Base-by-base conservation (phyloP, 2,888 invertebrate species). In the Leptinotarsa peninsularis region DNA sequence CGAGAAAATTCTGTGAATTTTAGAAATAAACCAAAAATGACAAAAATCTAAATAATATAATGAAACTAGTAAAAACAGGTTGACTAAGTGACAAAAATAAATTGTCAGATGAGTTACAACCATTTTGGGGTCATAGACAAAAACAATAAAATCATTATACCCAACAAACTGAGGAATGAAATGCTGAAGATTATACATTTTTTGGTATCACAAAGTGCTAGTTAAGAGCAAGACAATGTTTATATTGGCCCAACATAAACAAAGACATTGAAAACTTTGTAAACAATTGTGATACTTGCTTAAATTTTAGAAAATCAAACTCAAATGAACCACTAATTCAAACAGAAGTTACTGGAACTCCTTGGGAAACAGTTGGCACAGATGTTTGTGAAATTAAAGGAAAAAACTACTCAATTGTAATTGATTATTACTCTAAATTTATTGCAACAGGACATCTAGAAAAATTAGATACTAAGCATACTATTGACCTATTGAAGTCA, bases 381-480 rank as follows among this genome's bases (percentile, higher is more conserved):
- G 49, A 67, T 50, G 23, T 67, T 67, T 67, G 49, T 67, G 23
- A 14, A 50, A 50, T 67, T 1, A 50, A 49, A 50, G 67, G 50
- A 43, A 50, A 67, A 67, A 67, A 67, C 50, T 50, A 50, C 49
- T 50, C 27, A 49, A 67, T 67, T 43, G 49, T 49, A 43, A 67
- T 49, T 18, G 67, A 67, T 67, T 67, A 43, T 43, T 67, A 49
- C 67, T n/a, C 67, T 67, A 13, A 67, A 67, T 67, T 67, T 43
- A 49, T 49, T 50, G 67, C 50, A 67, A 52, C 52, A 18, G 67
- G 23, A 67, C 21, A 58, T 15, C 23, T 67, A 43, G 50, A 67
- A 50, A 67, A 18, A 18, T 18, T 18, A 18, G 18, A 18, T 1
- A 18, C 0, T 18, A 18, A 18, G 18, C 18, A 18, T 18, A 18